Evolutionary conservation across 2,888 invertebrate genomes (phyloP).

Genomic region (Megastigmus dorsalis): DNA sequence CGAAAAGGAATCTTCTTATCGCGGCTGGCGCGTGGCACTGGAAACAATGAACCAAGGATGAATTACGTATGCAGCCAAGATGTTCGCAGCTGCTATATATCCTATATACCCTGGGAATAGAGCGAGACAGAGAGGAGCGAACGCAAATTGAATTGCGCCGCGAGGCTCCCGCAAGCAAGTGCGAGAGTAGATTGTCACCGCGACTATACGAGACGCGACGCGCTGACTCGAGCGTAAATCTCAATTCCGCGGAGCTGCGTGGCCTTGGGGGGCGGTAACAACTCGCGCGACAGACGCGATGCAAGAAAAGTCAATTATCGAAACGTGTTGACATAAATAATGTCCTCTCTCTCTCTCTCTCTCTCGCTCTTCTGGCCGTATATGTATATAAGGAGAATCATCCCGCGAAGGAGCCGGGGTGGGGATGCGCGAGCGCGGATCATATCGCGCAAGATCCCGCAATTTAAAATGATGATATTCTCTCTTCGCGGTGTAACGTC

Average conservation of each 20-base stretch:
- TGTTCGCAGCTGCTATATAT: too few relatives aligned
- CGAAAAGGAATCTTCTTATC: not conserved
- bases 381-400: too few relatives aligned
- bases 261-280: too few relatives aligned
- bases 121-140: too few relatives aligned
- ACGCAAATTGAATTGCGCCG: conserved; percentile 15
- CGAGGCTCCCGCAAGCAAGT: not conserved
- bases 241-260: conserved; percentile 9
- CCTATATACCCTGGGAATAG: too few relatives aligned
- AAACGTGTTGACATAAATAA: conserved; percentile 37
- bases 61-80: not conserved
- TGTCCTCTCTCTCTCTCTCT: too few relatives aligned
- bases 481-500: not conserved
- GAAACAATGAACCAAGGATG: too few relatives aligned
- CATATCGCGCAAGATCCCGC: conserved; percentile 35
- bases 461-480: conserved; percentile 30
- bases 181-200: conserved; percentile 5
- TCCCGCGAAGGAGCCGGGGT: too few relatives aligned
- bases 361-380: too few relatives aligned
- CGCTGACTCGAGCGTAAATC: conserved; percentile 32
- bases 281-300: too few relatives aligned
- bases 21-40: not conserved
- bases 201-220: too few relatives aligned
- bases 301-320: conserved; percentile 42
- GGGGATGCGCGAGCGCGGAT: too few relatives aligned